Evolutionary conservation across 2,113 vertebrate genomes (phyloP), one percentile per base, ranked within the genome.

Genomic region (Apaloderma vittatum): DNA sequence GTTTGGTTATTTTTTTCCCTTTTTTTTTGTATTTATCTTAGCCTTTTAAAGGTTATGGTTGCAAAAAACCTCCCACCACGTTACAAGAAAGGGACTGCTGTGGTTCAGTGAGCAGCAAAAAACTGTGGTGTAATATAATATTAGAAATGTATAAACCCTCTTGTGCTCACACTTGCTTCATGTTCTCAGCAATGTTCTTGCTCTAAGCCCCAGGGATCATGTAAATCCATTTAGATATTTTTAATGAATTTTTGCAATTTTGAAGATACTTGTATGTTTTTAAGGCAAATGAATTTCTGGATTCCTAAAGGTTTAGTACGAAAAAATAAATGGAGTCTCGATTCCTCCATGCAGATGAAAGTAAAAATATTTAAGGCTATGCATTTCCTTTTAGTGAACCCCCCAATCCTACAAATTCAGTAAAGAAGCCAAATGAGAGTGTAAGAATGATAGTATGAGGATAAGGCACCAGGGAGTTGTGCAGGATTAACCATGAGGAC

Each of bases 31-130:
- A 37, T 80, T 36, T 70, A 5, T 17, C 34, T 54, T 22, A 61
- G 49, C 7, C 7, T 3, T 76, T 58, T 81, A 88, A 49, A 45
- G 6, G 8, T 4, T 77, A 30, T 30, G 8, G 4, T 40, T 45
- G 6, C 4, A n/a, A 68, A 80, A 27, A 23, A 0, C 0, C 6
- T 8, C n/a, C 2, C 5, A 7, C 24, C 9, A 46, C 0, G 2
- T 45, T 76, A 52, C 37, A 40, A 4, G 3, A 61, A 73, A 90
- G 14, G 9, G 3, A 7, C 22, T 74, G 9, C 65, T 86, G n/a
- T 34, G n/a, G n/a, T 58, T 88, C 36, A 77, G 7, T 27, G 8
- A 82, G 23, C n/a, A 51, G 86, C 85, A 20, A 62, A 81, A 61
- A 92, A 20, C 9, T 18, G 5, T 52, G 70, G 19, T 43, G 24